Evolutionary conservation across 2,797 vertebrate genomes (phyloP).

Genomic region (Microtus californicus): DNA sequence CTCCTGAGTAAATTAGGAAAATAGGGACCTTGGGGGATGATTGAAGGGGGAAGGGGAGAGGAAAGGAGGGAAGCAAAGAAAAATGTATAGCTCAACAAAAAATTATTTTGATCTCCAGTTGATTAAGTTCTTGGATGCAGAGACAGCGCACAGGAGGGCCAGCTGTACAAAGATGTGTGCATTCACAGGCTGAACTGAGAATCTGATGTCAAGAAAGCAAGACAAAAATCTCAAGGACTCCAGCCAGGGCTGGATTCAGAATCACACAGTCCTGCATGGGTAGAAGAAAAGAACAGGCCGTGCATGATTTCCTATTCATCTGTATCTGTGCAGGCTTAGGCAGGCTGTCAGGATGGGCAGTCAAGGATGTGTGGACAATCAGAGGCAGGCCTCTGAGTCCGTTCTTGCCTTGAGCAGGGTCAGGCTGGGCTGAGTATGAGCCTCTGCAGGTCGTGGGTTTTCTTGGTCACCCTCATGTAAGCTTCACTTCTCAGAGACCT

Average conservation of each 20-base stretch:
- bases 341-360: neutral
- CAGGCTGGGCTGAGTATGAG: neutral
- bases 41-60: too few relatives aligned
- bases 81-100: too few relatives aligned
- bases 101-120: neutral
- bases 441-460: neutral
- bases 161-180: neutral
- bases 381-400: neutral
- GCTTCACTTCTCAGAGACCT: neutral
- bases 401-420: neutral
- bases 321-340: neutral
- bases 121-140: neutral
- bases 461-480: neutral
- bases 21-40: too few relatives aligned
- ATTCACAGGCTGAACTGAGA: neutral
- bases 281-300: neutral
- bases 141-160: neutral
- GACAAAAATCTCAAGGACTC: neutral
- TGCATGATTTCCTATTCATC: neutral
- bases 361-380: neutral
- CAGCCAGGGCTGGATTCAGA: neutral
- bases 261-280: neutral
- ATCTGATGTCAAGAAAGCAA: neutral
- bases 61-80: too few relatives aligned
- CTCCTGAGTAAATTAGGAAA: too few relatives aligned